These are phyloP conservation scores for Limnephilus lunatus DNA, from an alignment of 2,888 invertebrate species.

Conservation along the genomic window DNA sequence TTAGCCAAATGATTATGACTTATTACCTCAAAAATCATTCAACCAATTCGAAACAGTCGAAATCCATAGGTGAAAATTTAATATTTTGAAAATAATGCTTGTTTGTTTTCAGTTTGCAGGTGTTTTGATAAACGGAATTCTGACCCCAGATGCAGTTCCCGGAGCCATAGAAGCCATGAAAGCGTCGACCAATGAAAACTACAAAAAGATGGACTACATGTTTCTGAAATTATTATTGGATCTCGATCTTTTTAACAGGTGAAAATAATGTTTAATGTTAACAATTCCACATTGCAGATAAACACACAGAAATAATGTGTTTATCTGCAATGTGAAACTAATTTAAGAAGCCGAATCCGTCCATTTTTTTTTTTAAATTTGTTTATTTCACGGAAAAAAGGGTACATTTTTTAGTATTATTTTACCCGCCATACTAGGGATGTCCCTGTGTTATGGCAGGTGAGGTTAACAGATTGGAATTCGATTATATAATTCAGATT, in stretches of 20 bases:
- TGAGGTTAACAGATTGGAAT: too few relatives aligned
- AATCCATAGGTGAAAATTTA: neutral
- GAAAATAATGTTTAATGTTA: neutral
- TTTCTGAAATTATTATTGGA: conserved; percentile 62
- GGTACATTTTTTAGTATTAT: too few relatives aligned
- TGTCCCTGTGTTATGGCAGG: too few relatives aligned
- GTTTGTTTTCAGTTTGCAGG: conserved; percentile 61
- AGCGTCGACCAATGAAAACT: conserved; percentile 59
- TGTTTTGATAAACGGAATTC: conserved; percentile 63
- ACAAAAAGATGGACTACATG: conserved; percentile 66
- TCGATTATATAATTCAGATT: too few relatives aligned
- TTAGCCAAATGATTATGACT: too few relatives aligned
- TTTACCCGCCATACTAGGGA: too few relatives aligned
- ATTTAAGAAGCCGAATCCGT: too few relatives aligned
- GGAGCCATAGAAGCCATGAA: conserved; percentile 64
- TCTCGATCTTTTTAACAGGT: conserved; percentile 65
- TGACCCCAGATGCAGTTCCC: conserved; percentile 63
- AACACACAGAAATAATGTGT: too few relatives aligned
- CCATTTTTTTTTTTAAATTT: too few relatives aligned
- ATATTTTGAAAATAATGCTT: neutral
- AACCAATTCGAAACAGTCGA: conserved; percentile 11
- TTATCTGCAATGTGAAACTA: too few relatives aligned
- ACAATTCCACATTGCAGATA: neutral
- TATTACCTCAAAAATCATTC: too few relatives aligned
- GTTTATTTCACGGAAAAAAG: too few relatives aligned